These are phyloP conservation scores for Todiramphus saurophagus DNA, from an alignment of 2,113 vertebrate species.

Conservation along the genomic window DNA sequence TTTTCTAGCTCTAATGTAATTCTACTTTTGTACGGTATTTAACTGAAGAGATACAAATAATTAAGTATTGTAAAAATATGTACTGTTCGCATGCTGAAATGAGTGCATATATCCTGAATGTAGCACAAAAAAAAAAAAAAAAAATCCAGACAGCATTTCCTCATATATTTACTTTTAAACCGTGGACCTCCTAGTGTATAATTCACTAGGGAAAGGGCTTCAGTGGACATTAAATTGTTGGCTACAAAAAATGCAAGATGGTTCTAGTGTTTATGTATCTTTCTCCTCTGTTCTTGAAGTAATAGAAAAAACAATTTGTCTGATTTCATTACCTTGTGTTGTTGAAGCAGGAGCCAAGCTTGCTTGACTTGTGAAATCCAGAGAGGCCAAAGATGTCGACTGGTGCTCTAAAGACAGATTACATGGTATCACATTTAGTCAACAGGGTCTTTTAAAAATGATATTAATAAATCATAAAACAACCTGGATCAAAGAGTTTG, in stretches of 20 bases:
- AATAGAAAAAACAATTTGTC: not conserved
- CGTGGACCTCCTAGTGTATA: not conserved
- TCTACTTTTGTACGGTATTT: not conserved
- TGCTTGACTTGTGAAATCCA: not conserved
- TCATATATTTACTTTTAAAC: not conserved
- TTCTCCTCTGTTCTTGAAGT: not conserved
- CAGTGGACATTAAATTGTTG: not conserved
- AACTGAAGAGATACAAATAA: not conserved
- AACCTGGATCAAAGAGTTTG: not conserved
- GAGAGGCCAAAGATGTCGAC: not conserved
- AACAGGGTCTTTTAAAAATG: not conserved
- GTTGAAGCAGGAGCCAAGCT: not conserved
- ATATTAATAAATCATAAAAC: not conserved
- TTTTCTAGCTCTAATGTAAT: not conserved
- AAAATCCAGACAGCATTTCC: not conserved
- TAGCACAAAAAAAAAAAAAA: not conserved
- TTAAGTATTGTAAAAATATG: not conserved
- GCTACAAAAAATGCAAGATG: not conserved
- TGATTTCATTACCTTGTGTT: not conserved
- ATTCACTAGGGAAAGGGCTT: not conserved
- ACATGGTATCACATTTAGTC: not conserved
- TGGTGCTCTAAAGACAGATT: conserved; percentile 30
- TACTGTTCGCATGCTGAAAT: not conserved
- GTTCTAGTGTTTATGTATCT: not conserved
- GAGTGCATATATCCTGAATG: not conserved